A percentile compares a stretch with the other conserved stretches of the same genome.
These are phyloP conservation scores for Ceriagrion tenellum DNA, from an alignment of 2,888 invertebrate genomes.

Conservation along the genomic window DNA sequence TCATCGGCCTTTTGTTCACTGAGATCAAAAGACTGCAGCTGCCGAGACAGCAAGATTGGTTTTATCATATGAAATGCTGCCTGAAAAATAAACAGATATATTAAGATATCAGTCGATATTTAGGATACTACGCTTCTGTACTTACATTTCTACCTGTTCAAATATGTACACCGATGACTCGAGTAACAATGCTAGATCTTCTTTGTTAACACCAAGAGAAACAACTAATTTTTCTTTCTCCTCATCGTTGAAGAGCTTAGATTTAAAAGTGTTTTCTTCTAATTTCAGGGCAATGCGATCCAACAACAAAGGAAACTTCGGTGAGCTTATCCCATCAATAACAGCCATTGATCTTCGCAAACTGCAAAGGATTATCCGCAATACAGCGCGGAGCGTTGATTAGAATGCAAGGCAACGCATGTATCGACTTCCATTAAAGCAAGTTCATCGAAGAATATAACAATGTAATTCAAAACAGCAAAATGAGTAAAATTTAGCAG, in stretches of 20 bases:
- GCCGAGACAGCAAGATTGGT: conserved; percentile 80
- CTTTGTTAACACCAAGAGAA: conserved; percentile 70
- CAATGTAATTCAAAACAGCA: no score
- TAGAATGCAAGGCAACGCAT: no score
- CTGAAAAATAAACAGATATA: conserved; percentile 64
- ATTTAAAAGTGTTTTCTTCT: conserved; percentile 64
- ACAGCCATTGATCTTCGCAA: conserved; percentile 69
- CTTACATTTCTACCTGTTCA: conserved; percentile 69
- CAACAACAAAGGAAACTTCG: conserved; percentile 71
- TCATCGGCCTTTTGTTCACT: conserved; percentile 80
- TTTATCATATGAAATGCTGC: conserved; percentile 77
- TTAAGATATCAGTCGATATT: neutral
- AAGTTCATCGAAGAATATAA: no score
- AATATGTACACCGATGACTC: conserved; percentile 70
- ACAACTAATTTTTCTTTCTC: conserved; percentile 71
- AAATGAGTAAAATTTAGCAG: no score
- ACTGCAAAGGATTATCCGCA: conserved; percentile 59
- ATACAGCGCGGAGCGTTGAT: neutral
- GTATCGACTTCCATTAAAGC: no score
- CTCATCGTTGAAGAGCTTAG: conserved; percentile 70
- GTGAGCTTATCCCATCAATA: conserved; percentile 70
- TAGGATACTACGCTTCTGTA: no score
- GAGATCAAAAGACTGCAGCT: conserved; percentile 78
- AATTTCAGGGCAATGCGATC: conserved; percentile 70
- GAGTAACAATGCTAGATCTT: conserved; percentile 69